A percentile compares a stretch with the other conserved stretches of the same genome.
Evolutionary conservation across 2,888 invertebrate genomes (phyloP).

Genomic region (Eugnorisma glareosa): DNA sequence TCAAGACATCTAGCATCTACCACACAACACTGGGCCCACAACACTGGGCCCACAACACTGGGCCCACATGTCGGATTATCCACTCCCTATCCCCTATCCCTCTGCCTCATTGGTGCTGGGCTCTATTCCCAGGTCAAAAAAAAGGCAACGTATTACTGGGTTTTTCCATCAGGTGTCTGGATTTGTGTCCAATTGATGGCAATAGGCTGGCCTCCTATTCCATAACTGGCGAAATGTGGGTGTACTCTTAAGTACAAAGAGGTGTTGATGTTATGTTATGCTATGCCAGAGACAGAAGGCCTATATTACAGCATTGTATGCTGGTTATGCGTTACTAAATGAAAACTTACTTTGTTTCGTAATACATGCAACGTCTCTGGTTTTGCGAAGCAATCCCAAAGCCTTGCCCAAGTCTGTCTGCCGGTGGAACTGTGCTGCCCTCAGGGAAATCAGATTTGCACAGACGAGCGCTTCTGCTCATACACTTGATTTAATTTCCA

Average conservation of each 20-base stretch:
- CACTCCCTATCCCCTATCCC: no score
- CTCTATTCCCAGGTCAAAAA: no score
- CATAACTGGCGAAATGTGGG: no score
- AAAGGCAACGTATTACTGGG: no score
- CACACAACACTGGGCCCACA: background rate
- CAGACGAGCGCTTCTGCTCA: slow-evolving; percentile 40
- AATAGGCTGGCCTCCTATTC: no score
- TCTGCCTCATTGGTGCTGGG: no score
- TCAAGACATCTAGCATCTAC: background rate
- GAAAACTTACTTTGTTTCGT: background rate
- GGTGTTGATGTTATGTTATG: background rate
- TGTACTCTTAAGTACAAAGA: no score
- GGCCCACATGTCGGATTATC: background rate
- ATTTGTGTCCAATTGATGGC: no score
- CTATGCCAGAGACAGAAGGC: background rate
- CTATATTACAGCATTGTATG: background rate
- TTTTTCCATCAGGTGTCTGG: no score
- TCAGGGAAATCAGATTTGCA: slow-evolving; percentile 52
- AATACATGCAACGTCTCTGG: background rate
- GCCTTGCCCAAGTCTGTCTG: slow-evolving; percentile 9
- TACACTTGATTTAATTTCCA: slow-evolving; percentile 51
- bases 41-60: background rate
- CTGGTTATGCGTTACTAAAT: background rate
- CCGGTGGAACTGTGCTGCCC: slow-evolving; percentile 23
- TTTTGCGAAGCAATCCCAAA: background rate